Evolutionary conservation across 2,113 vertebrate genomes (phyloP).

Genomic region (Petaurus breviceps): DNA sequence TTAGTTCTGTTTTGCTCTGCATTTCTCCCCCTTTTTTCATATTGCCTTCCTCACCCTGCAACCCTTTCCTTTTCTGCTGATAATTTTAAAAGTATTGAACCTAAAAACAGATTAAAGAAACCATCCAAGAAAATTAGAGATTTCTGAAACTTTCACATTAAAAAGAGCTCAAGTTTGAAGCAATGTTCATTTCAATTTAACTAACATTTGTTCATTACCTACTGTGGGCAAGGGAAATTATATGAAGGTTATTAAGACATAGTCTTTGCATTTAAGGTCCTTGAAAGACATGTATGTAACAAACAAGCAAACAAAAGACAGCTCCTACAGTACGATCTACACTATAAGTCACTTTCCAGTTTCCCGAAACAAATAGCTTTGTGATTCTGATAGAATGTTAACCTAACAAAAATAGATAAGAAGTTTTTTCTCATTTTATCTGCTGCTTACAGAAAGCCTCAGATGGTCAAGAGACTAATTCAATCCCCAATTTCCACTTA

Average conservation of each 20-base stretch:
- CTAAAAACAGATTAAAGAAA: not conserved
- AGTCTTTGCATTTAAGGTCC: not conserved
- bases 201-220: not conserved
- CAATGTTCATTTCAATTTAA: not conserved
- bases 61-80: not conserved
- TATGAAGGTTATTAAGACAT: no score
- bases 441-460: not conserved
- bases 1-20: not conserved
- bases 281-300: not conserved
- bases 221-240: not conserved
- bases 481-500: not conserved
- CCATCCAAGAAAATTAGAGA: not conserved
- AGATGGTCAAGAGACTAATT: not conserved
- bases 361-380: no score
- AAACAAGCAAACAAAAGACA: not conserved
- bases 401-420: not conserved
- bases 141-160: not conserved
- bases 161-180: not conserved
- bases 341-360: not conserved
- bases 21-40: not conserved
- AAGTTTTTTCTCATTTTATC: not conserved
- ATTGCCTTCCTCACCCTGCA: no score
- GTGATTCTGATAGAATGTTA: not conserved
- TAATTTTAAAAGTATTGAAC: not conserved
- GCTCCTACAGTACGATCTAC: not conserved